Conservation (phyloP, 2,113 vertebrate species). For the Varanus komodoensis region DNA sequence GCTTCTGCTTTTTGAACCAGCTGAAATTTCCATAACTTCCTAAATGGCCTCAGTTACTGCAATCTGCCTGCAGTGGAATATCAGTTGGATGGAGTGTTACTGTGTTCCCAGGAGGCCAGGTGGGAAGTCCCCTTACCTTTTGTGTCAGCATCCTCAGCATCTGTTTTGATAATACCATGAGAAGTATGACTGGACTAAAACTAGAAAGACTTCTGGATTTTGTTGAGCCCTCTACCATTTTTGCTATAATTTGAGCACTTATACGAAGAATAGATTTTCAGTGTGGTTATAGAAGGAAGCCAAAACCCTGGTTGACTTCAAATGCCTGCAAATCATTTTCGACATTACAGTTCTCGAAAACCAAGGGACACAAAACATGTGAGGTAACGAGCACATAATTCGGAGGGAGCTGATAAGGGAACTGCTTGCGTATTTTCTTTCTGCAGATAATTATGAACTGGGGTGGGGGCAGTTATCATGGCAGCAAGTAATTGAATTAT, state of each 20-base stretch:
- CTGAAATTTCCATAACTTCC: background rate
- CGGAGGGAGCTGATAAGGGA: slow-evolving; percentile 16
- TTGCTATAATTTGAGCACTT: background rate
- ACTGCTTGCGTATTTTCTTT: slow-evolving; percentile 48
- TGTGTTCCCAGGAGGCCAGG: background rate
- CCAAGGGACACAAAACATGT: slow-evolving; percentile 31
- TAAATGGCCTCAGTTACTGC: too few relatives aligned
- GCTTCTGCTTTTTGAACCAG: background rate
- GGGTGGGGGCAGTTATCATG: slow-evolving; percentile 57
- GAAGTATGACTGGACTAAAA: background rate
- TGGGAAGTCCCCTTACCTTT: background rate
- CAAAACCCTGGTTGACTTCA: background rate
- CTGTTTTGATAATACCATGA: background rate
- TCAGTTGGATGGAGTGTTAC: background rate
- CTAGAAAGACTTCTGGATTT: background rate
- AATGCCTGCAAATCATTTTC: background rate
- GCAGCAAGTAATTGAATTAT: slow-evolving; percentile 69
- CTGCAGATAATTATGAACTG: slow-evolving; percentile 56
- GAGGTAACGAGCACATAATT: background rate
- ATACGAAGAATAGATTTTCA: background rate
- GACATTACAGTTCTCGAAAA: background rate
- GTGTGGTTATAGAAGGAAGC: background rate
- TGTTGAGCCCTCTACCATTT: background rate
- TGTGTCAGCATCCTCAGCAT: background rate
- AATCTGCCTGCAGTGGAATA: background rate